Evolutionary conservation across 1,140 invertebrate genomes (phyloP).

Genomic region (Delia radicum): DNA sequence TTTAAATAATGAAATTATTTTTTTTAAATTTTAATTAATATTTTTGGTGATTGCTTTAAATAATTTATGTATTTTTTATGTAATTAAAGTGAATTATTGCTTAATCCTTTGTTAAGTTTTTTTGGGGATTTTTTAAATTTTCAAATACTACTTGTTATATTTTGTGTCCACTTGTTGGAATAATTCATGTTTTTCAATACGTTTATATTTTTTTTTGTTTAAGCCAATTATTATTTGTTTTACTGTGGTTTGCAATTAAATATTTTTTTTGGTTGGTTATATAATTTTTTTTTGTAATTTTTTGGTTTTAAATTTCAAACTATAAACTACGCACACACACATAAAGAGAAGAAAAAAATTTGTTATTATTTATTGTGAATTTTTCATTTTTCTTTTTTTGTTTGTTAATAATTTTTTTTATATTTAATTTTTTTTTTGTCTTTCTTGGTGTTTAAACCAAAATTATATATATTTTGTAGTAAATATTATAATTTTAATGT

Average conservation of each 20-base stretch:
- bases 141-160: background rate
- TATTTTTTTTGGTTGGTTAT: constrained; percentile 7
- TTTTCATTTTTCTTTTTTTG: background rate
- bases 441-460: no score
- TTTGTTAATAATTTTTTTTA: background rate
- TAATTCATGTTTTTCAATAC: background rate
- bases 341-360: constrained; percentile 27
- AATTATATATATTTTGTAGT: background rate
- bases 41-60: background rate
- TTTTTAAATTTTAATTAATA: background rate
- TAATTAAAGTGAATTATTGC: background rate
- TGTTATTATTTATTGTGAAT: background rate
- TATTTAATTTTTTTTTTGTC: constrained; percentile 3
- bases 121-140: background rate
- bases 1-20: background rate
- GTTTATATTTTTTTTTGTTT: background rate
- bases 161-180: background rate
- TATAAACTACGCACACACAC: constrained; percentile 32
- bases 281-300: constrained; percentile 1
- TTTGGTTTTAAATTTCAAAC: constrained; percentile 26
- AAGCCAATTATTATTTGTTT: background rate
- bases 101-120: background rate
- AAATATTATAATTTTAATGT: background rate
- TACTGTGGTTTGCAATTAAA: background rate
- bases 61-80: background rate